phyloP scores from a whole-genome alignment of 2,113 vertebrate species.

The Anser cygnoides region DNA sequence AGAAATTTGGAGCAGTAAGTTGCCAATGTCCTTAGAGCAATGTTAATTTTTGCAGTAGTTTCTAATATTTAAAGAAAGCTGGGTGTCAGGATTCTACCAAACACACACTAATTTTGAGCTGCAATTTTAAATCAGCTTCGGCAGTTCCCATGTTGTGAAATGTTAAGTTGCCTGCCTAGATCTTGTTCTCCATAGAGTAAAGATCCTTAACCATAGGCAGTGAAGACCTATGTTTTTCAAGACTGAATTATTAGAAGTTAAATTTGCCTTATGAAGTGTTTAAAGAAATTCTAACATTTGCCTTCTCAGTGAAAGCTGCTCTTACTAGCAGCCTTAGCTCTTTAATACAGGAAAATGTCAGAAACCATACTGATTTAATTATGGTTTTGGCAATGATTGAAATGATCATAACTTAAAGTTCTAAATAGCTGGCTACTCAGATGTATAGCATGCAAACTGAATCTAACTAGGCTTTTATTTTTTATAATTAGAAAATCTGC shows the following conservation, averaged over 20 bases:
- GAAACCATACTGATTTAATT: slow-evolving; percentile 40
- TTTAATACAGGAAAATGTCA: not conserved
- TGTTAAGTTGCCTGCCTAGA: not conserved
- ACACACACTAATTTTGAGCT: not conserved
- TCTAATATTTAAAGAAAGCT: not conserved
- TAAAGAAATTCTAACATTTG: not conserved
- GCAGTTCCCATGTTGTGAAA: not conserved
- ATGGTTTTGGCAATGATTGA: not conserved
- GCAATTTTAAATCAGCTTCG: rapidly evolving
- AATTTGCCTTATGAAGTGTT: not conserved
- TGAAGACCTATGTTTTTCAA: not conserved
- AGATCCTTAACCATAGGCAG: not conserved
- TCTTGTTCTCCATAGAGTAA: not conserved
- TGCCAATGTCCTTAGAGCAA: not conserved
- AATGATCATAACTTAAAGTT: not conserved
- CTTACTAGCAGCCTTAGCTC: not conserved
- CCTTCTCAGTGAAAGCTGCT: not conserved
- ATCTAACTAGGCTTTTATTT: not conserved
- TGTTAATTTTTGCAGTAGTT: not conserved
- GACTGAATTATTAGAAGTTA: not conserved
- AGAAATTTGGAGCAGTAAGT: not conserved
- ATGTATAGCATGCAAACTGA: not conserved
- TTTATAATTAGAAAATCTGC: slow-evolving; percentile 28
- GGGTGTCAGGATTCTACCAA: rapidly evolving
- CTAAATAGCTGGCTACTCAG: slow-evolving; percentile 2